Conservation (phyloP, 2,113 vertebrate species). For the Cromileptes altivelis region DNA sequence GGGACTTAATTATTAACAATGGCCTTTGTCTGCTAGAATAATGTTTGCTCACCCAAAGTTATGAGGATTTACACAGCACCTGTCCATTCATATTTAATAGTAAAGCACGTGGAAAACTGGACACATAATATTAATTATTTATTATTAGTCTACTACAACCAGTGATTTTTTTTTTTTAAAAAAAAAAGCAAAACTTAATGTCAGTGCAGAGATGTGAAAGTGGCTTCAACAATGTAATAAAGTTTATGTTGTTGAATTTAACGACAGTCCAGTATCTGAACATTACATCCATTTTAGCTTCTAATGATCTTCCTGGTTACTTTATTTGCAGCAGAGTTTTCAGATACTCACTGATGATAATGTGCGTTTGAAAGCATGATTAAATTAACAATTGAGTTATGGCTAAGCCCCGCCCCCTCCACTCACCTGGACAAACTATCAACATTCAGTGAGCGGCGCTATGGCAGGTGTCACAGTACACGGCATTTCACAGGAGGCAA, state of each 20-base stretch:
- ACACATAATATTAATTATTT: neutral
- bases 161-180: neutral
- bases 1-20: constrained; percentile 20
- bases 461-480: too few species aligned
- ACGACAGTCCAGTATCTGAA: neutral
- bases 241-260: neutral
- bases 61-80: neutral
- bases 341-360: neutral
- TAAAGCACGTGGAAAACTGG: neutral
- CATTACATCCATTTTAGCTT: too few species aligned
- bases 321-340: neutral
- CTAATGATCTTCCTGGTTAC: too few species aligned
- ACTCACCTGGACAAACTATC: too few species aligned
- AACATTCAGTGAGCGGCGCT: too few species aligned
- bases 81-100: neutral
- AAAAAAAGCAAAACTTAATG: neutral
- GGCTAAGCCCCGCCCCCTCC: too few species aligned
- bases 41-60: neutral
- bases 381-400: neutral
- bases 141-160: neutral
- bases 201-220: neutral
- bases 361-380: neutral
- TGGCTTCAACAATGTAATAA: neutral
- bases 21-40: constrained; percentile 14
- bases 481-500: too few species aligned